Conservation (phyloP, 2,113 vertebrate species). For the Clarias magur region DNA sequence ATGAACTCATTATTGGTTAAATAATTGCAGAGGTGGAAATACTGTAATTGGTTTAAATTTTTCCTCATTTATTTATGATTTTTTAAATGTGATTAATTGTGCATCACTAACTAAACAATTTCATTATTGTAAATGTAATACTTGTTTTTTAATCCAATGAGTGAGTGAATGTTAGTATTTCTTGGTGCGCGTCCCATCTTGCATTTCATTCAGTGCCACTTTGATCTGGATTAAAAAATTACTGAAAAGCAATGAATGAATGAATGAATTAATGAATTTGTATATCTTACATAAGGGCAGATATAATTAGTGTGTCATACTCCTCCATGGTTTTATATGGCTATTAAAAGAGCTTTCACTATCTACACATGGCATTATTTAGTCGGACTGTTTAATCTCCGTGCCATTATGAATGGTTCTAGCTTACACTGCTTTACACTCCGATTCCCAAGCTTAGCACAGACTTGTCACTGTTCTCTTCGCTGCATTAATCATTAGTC, state of each 20-base stretch:
- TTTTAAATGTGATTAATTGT: too few relatives aligned
- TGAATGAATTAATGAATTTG: not conserved
- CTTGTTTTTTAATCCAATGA: not conserved
- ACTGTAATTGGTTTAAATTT: too few relatives aligned
- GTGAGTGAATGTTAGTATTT: not conserved
- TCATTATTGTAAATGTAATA: not conserved
- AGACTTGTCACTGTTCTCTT: slow-evolving; percentile 16
- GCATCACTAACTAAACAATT: not conserved
- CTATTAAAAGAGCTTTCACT: not conserved
- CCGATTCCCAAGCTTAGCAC: slow-evolving; percentile 33
- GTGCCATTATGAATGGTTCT: slow-evolving; percentile 8
- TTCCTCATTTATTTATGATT: too few relatives aligned
- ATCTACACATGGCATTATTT: not conserved
- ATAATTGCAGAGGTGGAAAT: too few relatives aligned
- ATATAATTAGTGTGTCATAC: not conserved
- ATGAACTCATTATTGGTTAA: too few relatives aligned
- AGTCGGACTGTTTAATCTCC: slow-evolving; percentile 5
- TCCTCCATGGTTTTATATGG: not conserved
- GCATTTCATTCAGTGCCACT: not conserved
- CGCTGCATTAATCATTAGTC: slow-evolving; percentile 44
- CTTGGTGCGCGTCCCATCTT: not conserved
- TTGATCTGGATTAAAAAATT: not conserved
- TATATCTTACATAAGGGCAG: not conserved
- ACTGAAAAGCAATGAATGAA: not conserved
- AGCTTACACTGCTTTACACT: slow-evolving; percentile 31